Evolutionary conservation across 2,797 vertebrate genomes (phyloP).

Genomic region (Pipistrellus pipistrellus): DNA sequence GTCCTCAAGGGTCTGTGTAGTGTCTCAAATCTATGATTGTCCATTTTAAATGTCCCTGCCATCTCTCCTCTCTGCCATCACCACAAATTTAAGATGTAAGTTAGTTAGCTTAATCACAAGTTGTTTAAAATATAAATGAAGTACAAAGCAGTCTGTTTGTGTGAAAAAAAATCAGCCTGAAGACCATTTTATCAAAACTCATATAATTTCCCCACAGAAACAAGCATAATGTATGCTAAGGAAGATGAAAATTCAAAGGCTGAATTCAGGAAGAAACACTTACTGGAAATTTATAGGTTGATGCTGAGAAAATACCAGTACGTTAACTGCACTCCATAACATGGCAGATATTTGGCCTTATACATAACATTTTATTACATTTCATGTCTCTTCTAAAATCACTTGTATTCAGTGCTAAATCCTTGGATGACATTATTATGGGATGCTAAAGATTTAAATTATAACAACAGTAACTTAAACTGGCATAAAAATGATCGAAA

Average conservation of each 20-base stretch:
- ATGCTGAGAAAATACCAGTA: background rate
- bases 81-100: constrained; percentile 9
- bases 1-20: background rate
- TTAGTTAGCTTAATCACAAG: constrained; percentile 1
- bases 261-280: background rate
- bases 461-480: constrained; percentile 33
- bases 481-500: constrained; percentile 20
- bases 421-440: constrained; percentile 3
- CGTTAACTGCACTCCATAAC: background rate
- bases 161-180: background rate
- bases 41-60: background rate
- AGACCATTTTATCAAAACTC: constrained; percentile 24
- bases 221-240: background rate
- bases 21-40: background rate
- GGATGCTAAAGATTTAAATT: constrained; percentile 9
- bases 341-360: background rate
- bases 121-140: constrained; percentile 7
- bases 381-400: background rate
- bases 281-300: background rate
- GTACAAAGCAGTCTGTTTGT: background rate
- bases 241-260: background rate
- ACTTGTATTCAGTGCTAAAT: background rate
- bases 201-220: background rate
- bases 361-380: background rate
- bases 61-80: background rate